Evolutionary conservation across 2,113 vertebrate genomes (phyloP), one percentile per base, ranked within the genome.

Genomic region (Marmota flaviventris): DNA sequence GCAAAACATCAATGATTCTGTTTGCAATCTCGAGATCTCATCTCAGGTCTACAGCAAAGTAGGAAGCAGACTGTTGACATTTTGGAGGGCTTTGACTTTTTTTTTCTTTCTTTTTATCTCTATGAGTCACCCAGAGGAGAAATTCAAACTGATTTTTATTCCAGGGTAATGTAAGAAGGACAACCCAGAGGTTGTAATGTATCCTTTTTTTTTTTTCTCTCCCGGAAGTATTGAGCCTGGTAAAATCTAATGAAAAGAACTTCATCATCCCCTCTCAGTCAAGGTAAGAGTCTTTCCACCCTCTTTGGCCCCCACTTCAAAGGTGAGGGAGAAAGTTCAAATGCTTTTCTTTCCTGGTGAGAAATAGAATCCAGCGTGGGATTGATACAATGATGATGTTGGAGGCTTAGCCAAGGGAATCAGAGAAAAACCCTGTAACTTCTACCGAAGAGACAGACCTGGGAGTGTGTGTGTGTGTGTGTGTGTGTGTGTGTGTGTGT

Each of bases 91-190:
- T 82, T 73, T 87, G 51, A 56, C 56, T 81, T 91, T 67, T 81
- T 94, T 81, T 94, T 61, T 27, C 5, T 91, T 87, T 29, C 53
- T 27, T 20, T 27, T 79, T 34, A 92, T 72, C 32, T 58, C n/a
- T 84, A 25, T 37, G 32, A 94, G 69, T 96, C 63, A 77, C n/a
- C 42, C 81, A 48, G n/a, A 93, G 83, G 25, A 94, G 42, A 89
- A 91, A 93, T 85, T 78, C 65, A 89, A 91, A 88, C 53, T 83
- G 29, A 73, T 78, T 93, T 94, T 93, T 81, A 91, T 93, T 85
- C 48, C 69, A 75, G 25, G n/a, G 37, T 94, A 90, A 88, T n/a
- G 45, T 69, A 90, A 91, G 65, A 83, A 95, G 48, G 77, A 79
- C 18, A 83, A 90, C 39, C 42, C 75, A 8, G 9, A 63, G 37